Percentiles rank a stretch among this genome's conserved stretches.
These are phyloP conservation scores for Tetramorium parvispinum DNA, from an alignment of 1,140 invertebrate species.

Conservation along the genomic window DNA sequence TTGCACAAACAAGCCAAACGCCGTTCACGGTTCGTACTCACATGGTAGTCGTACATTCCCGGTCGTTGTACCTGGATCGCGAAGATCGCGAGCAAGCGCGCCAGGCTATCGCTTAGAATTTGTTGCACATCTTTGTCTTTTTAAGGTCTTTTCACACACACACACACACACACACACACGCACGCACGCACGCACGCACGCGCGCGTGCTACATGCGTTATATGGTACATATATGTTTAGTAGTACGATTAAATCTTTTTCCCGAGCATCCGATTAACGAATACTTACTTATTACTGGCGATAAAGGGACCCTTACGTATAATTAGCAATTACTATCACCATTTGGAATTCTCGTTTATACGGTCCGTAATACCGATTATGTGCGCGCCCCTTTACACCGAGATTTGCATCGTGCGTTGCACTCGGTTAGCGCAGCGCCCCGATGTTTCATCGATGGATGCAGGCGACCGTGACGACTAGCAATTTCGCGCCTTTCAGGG, in stretches of 20 bases:
- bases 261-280: background rate
- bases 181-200: no score
- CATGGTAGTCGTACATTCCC: constrained; percentile 33
- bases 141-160: background rate
- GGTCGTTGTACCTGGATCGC: constrained; percentile 47
- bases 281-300: background rate
- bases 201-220: no score
- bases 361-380: background rate
- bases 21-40: constrained; percentile 16
- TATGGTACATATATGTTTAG: background rate
- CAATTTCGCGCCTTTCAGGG: constrained; percentile 30
- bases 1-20: constrained; percentile 46
- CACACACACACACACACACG: no score
- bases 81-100: constrained; percentile 4
- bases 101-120: constrained; percentile 23
- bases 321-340: background rate
- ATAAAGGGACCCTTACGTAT: background rate
- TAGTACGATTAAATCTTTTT: background rate
- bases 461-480: constrained; percentile 20
- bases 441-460: constrained; percentile 44
- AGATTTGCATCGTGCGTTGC: constrained; percentile 38
- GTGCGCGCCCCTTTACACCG: background rate
- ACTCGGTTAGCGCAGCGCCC: background rate
- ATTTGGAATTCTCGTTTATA: constrained; percentile 3
- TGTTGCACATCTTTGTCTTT: constrained; percentile 41